Percentiles rank a stretch among this genome's conserved stretches.
phyloP scores from a whole-genome alignment of 1,140 invertebrate genomes.

The Psilanteris sp. region DNA sequence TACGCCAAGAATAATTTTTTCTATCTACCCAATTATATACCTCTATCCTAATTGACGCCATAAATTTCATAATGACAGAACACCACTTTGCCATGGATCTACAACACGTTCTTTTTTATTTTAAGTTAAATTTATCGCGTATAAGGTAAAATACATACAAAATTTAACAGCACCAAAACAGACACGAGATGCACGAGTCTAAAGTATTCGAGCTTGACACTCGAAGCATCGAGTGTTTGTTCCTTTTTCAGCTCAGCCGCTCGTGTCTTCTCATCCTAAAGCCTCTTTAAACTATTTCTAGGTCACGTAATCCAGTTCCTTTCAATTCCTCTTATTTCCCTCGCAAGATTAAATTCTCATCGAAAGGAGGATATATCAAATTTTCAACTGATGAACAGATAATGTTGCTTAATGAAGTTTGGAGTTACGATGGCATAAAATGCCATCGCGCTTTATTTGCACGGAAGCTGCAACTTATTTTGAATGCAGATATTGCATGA shows the following conservation, averaged over 20 bases:
- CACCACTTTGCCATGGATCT: too few relatives aligned
- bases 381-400: conserved; percentile 46
- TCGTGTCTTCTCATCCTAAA: conserved; percentile 29
- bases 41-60: too few relatives aligned
- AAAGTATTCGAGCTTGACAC: conserved; percentile 5
- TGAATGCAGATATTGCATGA: conserved; percentile 51
- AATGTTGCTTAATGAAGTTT: conserved; percentile 40
- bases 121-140: too few relatives aligned
- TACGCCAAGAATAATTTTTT: too few relatives aligned
- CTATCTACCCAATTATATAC: too few relatives aligned
- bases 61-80: too few relatives aligned
- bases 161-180: too few relatives aligned
- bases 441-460: conserved; percentile 1
- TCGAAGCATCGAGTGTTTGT: not conserved
- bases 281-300: conserved; percentile 36
- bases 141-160: too few relatives aligned
- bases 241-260: conserved; percentile 3
- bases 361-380: conserved; percentile 39
- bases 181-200: too few relatives aligned
- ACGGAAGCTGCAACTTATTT: conserved; percentile 3
- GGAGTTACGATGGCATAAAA: conserved; percentile 25
- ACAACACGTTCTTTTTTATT: too few relatives aligned
- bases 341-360: conserved; percentile 44
- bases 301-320: conserved; percentile 39
- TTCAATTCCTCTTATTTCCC: conserved; percentile 39